These are phyloP conservation scores for Myopa testacea DNA, from an alignment of 2,888 invertebrate species.

Conservation along the genomic window DNA sequence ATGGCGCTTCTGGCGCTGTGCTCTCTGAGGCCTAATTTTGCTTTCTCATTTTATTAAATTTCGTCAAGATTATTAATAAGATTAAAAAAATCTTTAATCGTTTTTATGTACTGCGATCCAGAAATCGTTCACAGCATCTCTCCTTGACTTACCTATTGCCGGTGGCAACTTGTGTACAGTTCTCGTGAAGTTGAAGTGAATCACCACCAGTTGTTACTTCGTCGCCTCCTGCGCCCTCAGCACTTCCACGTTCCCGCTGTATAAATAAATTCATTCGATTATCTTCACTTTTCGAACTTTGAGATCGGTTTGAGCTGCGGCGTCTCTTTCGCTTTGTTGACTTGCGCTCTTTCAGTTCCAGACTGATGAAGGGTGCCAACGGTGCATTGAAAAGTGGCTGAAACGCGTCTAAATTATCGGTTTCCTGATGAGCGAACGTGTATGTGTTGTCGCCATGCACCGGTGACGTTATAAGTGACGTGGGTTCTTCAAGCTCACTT, in stretches of 20 bases:
- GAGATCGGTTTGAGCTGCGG: constrained; percentile 15
- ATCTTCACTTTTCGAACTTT: constrained; percentile 14
- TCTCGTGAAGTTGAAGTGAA: constrained; percentile 49
- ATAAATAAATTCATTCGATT: constrained; percentile 48
- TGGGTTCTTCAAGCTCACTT: constrained; percentile 8
- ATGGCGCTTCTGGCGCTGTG: constrained; percentile 9
- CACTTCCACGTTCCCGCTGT: constrained; percentile 46
- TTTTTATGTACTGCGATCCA: background rate
- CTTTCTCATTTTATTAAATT: background rate
- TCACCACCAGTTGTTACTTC: constrained; percentile 43
- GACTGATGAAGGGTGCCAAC: constrained; percentile 54
- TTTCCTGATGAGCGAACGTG: constrained; percentile 26
- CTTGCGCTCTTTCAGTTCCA: constrained; percentile 48
- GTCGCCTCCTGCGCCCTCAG: constrained; percentile 18
- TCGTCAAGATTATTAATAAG: background rate
- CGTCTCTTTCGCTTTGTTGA: constrained; percentile 39
- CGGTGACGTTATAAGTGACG: background rate
- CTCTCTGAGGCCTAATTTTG: constrained; percentile 6
- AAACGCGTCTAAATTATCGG: constrained; percentile 37
- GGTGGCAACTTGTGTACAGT: constrained; percentile 47
- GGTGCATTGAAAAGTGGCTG: constrained; percentile 55
- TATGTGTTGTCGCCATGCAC: background rate
- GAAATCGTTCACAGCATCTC: constrained; percentile 1
- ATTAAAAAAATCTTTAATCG: background rate
- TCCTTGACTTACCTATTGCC: constrained; percentile 52